Base-by-base conservation (phyloP, 2,888 invertebrate species). In the Piscicola geometra region DNA sequence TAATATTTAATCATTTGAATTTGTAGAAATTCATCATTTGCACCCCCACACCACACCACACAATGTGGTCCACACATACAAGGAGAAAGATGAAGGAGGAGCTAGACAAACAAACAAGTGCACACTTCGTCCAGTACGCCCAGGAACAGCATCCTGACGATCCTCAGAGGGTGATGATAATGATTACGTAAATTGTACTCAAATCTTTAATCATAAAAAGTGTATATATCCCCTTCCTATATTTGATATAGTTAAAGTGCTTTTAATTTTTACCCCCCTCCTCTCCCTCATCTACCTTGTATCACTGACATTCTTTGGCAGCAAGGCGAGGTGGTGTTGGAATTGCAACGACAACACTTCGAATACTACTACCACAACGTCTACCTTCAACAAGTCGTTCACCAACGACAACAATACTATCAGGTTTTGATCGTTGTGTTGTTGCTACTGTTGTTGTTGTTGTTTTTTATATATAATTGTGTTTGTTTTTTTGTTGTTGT, bases 341-440 rank as follows among this genome's bases (percentile, higher is more conserved):
- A 98, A 84, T 87, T 99, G 68, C 99, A 99, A 86, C 97, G 97
- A 81, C 96, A 99, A 83, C 99, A 99, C 86, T 99, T 96, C 85
- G 94, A 96, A 84, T 97, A 98, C 83, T 99, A 99, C 85, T 95
- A 99, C 90, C 93, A 96, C 82, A 98, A 98, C 85, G 87, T 97
- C 56, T 91, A 89, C 79, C 84, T 84, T 79, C 86, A 85, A 77
- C 86, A 86, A 79, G 77, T 85, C 77, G 76, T 84, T 32, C 84
- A 85, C 75, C 86, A 86, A 77, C 85, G 85, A 85, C 89, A 88
- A 82, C 89, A 86, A 84, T 88, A 84, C 83, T 82, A 82, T 77
- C 84, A 83, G 78, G 80, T 83, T 75, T 77, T 77, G n/a, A n/a
- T n/a, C n/a, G n/a, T n/a, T n/a, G n/a, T n/a, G n/a, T n/a, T n/a